These are phyloP conservation scores for Notamacropus eugenii DNA, from an alignment of 2,797 vertebrate genomes.

Conservation along the genomic window DNA sequence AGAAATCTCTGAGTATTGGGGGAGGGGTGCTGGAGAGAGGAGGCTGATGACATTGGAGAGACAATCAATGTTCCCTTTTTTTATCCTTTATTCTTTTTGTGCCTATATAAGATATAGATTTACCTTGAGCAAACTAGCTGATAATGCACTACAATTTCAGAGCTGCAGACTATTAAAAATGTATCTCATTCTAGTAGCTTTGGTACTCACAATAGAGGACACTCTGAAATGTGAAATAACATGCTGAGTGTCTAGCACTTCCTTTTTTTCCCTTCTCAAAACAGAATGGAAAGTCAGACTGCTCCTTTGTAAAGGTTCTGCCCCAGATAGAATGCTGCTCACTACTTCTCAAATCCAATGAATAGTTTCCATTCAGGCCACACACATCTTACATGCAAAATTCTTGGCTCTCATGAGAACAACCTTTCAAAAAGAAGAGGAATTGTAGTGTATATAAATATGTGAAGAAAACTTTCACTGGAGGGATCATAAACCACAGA, in stretches of 20 bases:
- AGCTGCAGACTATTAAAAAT: conserved; percentile 23
- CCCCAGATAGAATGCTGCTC: neutral
- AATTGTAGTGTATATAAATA: conserved; percentile 43
- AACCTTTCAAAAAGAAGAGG: conserved; percentile 26
- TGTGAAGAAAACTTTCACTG: conserved; percentile 53
- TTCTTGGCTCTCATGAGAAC: conserved; percentile 37
- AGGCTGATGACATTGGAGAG: neutral
- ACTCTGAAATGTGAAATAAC: neutral
- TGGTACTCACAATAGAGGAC: neutral
- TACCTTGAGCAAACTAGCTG: conserved; percentile 44
- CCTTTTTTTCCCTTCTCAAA: neutral
- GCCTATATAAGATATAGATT: neutral
- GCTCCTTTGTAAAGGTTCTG: neutral
- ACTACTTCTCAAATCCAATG: neutral
- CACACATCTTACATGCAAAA: conserved; percentile 30
- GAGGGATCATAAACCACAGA: conserved; percentile 40
- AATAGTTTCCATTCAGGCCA: neutral
- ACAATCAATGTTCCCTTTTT: neutral
- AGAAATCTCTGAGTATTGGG: neutral
- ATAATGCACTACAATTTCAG: conserved; percentile 51
- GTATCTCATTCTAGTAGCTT: neutral
- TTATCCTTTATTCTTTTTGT: neutral
- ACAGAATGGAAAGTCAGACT: neutral
- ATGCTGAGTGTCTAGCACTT: neutral
- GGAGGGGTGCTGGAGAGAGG: neutral